Evolutionary conservation across 2,113 vertebrate genomes (phyloP).

Genomic region (Rhinolophus sinicus): DNA sequence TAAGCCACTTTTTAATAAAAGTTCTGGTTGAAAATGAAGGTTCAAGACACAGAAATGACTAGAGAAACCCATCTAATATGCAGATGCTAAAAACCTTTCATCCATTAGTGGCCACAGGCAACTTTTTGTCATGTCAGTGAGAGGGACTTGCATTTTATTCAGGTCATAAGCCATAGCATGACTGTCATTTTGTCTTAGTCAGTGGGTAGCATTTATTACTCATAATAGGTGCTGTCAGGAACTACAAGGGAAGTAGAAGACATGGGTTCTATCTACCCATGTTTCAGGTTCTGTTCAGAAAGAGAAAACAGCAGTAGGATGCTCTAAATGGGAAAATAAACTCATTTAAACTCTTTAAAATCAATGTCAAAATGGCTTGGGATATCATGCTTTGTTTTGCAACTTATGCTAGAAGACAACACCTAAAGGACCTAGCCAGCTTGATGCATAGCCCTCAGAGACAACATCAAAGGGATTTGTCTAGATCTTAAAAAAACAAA

Average conservation of each 20-base stretch:
- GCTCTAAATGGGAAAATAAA: conserved; percentile 31
- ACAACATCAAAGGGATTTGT: conserved; percentile 53
- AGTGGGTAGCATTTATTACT: not conserved
- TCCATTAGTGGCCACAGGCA: not conserved
- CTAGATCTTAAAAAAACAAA: conserved; percentile 28
- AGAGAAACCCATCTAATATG: not conserved
- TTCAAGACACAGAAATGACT: not conserved
- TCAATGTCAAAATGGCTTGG: conserved; percentile 52
- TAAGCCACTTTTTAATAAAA: not conserved
- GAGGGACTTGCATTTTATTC: not conserved
- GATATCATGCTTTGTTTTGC: conserved; percentile 8
- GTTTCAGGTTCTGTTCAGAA: not conserved
- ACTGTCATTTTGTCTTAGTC: not conserved
- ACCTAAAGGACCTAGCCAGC: not conserved
- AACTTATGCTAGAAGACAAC: conserved; percentile 34
- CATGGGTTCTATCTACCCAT: not conserved
- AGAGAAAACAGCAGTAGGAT: not conserved
- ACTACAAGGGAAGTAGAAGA: conserved; percentile 2
- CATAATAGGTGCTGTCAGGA: not conserved
- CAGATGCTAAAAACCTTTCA: not conserved
- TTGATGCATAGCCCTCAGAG: conserved; percentile 37
- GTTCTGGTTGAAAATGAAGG: not conserved
- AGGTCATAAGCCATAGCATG: not conserved
- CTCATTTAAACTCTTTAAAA: conserved; percentile 33
- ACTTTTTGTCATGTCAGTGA: not conserved